These are phyloP conservation scores for Chloroceryle aenea DNA, from an alignment of 2,113 vertebrate genomes.

Conservation along the genomic window DNA sequence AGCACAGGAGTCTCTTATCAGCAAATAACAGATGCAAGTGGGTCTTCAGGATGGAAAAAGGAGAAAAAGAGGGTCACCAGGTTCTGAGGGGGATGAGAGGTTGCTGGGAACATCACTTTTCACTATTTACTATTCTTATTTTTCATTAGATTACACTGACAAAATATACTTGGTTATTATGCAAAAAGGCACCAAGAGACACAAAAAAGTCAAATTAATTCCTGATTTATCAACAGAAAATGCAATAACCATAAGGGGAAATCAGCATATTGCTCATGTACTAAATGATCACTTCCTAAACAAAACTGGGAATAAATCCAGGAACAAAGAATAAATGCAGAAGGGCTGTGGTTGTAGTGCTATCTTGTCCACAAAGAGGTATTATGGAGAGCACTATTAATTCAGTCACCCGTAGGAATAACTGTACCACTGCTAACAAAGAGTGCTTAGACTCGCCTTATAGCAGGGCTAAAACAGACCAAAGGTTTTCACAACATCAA, in stretches of 20 bases:
- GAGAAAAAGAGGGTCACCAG: background rate
- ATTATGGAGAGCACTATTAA: background rate
- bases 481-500: background rate
- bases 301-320: slow-evolving; percentile 61
- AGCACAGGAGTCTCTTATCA: slow-evolving; percentile 55
- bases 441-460: background rate
- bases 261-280: slow-evolving; percentile 60
- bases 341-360: background rate
- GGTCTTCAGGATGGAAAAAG: background rate
- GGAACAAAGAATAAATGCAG: slow-evolving; percentile 26
- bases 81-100: background rate
- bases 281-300: slow-evolving; percentile 58
- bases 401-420: background rate
- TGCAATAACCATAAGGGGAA: slow-evolving; percentile 41
- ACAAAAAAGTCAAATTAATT: slow-evolving; percentile 64
- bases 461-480: background rate
- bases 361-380: background rate
- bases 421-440: background rate
- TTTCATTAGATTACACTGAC: slow-evolving; percentile 43
- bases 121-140: slow-evolving; percentile 1
- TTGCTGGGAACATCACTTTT: background rate
- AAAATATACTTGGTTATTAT: slow-evolving; percentile 50
- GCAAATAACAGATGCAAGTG: slow-evolving; percentile 40
- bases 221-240: slow-evolving; percentile 62
- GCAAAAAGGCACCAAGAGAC: slow-evolving; percentile 33